phyloP scores from a whole-genome alignment of 2,113 vertebrate species.

The Regulus satrapa region DNA sequence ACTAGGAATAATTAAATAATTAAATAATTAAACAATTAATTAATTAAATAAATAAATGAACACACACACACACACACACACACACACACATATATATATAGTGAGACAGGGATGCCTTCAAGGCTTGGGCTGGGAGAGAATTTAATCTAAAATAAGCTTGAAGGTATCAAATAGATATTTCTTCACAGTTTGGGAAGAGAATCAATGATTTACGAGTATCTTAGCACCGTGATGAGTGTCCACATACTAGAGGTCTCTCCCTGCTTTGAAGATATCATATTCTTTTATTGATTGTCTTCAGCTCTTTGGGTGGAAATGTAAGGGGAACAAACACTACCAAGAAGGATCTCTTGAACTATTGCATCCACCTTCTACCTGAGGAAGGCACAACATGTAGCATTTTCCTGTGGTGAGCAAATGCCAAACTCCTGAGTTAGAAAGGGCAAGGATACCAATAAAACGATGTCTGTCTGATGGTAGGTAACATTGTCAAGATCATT shows the following conservation, averaged over 20 bases:
- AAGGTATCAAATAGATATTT: background rate
- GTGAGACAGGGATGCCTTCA: background rate
- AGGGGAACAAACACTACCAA: background rate
- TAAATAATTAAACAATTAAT: too few species aligned
- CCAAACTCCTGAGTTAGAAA: background rate
- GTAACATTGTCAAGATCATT: background rate
- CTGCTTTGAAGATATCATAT: rapidly evolving
- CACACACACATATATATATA: too few species aligned
- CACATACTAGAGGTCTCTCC: background rate
- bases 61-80: too few species aligned
- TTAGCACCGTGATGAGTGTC: background rate
- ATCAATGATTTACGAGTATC: background rate
- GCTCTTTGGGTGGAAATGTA: background rate
- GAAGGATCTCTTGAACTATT: background rate
- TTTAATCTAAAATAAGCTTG: background rate
- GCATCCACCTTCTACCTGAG: background rate
- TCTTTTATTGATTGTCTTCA: background rate
- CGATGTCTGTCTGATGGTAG: background rate
- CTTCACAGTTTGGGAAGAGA: background rate
- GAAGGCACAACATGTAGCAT: background rate
- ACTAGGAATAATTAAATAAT: too few species aligned
- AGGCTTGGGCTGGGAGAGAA: background rate
- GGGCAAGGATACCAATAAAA: background rate
- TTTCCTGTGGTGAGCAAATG: background rate
- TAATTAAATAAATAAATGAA: too few species aligned